phyloP scores from a whole-genome alignment of 2,888 invertebrate genomes.

The Diadegma fenestrale region DNA sequence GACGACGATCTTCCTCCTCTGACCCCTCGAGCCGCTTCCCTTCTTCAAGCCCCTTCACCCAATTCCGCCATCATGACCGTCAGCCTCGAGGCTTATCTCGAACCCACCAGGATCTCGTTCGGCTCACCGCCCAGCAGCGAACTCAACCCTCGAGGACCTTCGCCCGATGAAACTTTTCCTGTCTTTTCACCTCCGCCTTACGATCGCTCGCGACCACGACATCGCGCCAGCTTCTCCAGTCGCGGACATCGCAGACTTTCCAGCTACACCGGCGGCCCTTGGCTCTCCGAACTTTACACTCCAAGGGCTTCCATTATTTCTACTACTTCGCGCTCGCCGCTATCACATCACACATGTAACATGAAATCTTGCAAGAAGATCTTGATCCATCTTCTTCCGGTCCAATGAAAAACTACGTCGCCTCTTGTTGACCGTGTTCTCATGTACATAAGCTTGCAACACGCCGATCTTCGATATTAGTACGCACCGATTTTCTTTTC shows the following conservation, averaged over 20 bases:
- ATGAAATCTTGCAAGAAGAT: background rate
- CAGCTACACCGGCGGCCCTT: slow-evolving; percentile 86
- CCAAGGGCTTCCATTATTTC: slow-evolving; percentile 92
- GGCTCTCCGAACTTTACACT: slow-evolving; percentile 86
- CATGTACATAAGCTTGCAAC: slow-evolving; percentile 49
- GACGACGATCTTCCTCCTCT: slow-evolving; percentile 84
- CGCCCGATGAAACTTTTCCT: slow-evolving; percentile 93
- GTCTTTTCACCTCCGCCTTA: slow-evolving; percentile 94
- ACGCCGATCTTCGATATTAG: slow-evolving; percentile 49
- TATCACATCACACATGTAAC: slow-evolving; percentile 97
- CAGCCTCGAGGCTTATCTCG: slow-evolving; percentile 94
- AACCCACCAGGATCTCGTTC: slow-evolving; percentile 93
- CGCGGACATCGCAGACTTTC: slow-evolving; percentile 82
- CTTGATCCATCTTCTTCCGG: background rate
- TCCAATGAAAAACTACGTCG: background rate
- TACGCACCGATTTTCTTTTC: slow-evolving; percentile 18
- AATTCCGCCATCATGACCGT: slow-evolving; percentile 94
- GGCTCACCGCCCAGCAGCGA: slow-evolving; percentile 92
- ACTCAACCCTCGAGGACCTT: slow-evolving; percentile 88
- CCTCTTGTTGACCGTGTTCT: slow-evolving; percentile 37
- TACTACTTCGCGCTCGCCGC: slow-evolving; percentile 90
- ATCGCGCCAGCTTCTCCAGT: slow-evolving; percentile 77
- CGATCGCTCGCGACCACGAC: slow-evolving; percentile 79
- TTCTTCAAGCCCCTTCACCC: slow-evolving; percentile 90
- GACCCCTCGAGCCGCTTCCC: slow-evolving; percentile 86